Conservation (phyloP, 2,113 vertebrate genomes). For the Anolis carolinensis region DNA sequence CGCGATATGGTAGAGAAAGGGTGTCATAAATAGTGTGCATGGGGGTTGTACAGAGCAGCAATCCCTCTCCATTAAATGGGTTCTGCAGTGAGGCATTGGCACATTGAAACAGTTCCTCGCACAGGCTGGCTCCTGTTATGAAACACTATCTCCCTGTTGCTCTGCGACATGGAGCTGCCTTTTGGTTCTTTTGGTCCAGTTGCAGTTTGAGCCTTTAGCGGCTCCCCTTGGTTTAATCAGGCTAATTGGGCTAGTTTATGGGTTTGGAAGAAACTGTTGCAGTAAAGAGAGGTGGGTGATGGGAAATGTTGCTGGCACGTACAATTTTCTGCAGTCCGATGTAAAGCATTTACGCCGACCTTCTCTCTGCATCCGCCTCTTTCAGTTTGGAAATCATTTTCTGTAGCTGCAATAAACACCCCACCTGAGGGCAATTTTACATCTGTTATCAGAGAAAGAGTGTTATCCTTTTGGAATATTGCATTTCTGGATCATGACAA, state of each 20-base stretch:
- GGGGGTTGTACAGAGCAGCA: neutral
- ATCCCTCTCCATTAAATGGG: neutral
- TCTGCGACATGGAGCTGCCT: constrained; percentile 34
- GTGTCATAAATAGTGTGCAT: neutral
- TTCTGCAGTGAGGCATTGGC: constrained; percentile 11
- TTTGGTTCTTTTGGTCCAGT: constrained; percentile 23
- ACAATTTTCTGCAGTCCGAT: constrained; percentile 49
- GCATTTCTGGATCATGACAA: neutral
- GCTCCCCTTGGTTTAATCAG: constrained; percentile 66
- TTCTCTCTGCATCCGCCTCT: neutral
- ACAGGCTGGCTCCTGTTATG: neutral
- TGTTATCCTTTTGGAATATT: neutral
- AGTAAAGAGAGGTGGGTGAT: constrained; percentile 41
- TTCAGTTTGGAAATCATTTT: constrained; percentile 2
- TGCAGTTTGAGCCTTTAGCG: constrained; percentile 42
- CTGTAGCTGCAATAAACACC: neutral
- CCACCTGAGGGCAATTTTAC: constrained; percentile 42
- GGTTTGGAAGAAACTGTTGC: constrained; percentile 50
- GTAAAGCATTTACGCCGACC: neutral
- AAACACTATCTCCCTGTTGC: constrained; percentile 23
- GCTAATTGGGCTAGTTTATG: constrained; percentile 58
- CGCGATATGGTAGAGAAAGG: neutral
- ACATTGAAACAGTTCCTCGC: accelerated
- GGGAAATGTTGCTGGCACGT: neutral
- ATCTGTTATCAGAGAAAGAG: neutral